Conservation (phyloP, 2,113 vertebrate genomes). For the Sylvia atricapilla region DNA sequence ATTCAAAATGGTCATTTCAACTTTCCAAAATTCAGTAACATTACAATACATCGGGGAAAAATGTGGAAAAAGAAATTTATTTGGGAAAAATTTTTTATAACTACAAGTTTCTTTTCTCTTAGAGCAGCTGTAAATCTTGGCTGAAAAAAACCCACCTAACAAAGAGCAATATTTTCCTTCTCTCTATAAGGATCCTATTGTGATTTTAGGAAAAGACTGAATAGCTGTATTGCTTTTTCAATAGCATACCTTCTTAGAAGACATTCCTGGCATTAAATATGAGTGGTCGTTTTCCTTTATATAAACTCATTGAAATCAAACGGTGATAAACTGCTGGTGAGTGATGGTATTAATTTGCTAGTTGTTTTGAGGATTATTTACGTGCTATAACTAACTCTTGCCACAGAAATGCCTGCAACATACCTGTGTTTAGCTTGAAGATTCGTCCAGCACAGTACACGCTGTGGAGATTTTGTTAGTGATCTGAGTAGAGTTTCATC, state of each 20-base stretch:
- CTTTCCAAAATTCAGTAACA: neutral
- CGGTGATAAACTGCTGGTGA: neutral
- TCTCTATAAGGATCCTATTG: neutral
- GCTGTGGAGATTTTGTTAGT: neutral
- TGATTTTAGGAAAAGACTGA: neutral
- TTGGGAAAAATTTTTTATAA: neutral
- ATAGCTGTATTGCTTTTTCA: neutral
- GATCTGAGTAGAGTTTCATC: neutral
- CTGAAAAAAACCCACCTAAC: neutral
- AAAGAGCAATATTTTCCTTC: neutral
- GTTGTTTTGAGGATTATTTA: neutral
- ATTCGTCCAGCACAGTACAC: neutral
- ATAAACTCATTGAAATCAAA: neutral
- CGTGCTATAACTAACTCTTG: neutral
- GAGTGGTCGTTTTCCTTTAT: neutral
- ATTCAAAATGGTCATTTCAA: neutral
- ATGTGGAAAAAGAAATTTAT: neutral
- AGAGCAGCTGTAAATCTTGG: neutral
- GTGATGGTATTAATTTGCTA: neutral
- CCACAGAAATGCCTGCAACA: neutral
- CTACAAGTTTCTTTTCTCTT: neutral
- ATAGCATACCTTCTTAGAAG: neutral
- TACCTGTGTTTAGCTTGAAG: neutral
- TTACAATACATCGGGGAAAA: neutral
- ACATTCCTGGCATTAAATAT: neutral